Conservation (phyloP, 2,113 vertebrate species). For the Tupaia tana region DNA sequence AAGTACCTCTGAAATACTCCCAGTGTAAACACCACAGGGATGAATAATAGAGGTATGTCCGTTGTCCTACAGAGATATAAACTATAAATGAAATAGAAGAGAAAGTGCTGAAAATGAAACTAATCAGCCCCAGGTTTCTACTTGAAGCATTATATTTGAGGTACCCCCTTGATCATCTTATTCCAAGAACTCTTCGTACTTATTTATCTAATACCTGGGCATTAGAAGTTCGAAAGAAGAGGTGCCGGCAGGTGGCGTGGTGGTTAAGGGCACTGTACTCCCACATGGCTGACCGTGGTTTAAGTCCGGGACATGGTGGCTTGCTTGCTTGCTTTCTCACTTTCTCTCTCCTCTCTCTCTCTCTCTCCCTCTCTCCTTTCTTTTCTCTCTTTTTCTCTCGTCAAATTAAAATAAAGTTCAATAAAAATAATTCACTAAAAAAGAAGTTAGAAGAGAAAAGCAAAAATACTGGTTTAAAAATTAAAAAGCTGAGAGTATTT, state of each 20-base stretch:
- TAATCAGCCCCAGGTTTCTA: not conserved
- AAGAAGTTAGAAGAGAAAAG: not conserved
- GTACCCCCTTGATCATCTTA: not conserved
- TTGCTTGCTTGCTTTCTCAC: too few species aligned
- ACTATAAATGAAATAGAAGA: not conserved
- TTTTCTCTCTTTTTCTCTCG: too few species aligned
- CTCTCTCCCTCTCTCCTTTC: too few species aligned
- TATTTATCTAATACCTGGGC: not conserved
- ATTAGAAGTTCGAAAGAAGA: not conserved
- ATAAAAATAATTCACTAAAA: too few species aligned
- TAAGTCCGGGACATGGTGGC: too few species aligned
- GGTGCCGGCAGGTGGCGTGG: too few species aligned
- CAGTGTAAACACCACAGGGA: not conserved
- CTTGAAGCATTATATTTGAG: not conserved
- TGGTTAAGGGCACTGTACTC: too few species aligned
- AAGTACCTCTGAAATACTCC: not conserved
- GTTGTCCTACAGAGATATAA: not conserved
- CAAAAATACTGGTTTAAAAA: not conserved
- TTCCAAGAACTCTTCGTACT: not conserved
- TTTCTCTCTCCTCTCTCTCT: too few species aligned
- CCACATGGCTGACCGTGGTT: too few species aligned
- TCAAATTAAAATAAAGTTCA: too few species aligned
- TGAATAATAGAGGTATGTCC: not conserved
- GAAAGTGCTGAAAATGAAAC: not conserved
- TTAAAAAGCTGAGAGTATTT: not conserved